Evolutionary conservation across 2,888 invertebrate species (phyloP).

Genomic region (Nephrotoma flavescens): DNA sequence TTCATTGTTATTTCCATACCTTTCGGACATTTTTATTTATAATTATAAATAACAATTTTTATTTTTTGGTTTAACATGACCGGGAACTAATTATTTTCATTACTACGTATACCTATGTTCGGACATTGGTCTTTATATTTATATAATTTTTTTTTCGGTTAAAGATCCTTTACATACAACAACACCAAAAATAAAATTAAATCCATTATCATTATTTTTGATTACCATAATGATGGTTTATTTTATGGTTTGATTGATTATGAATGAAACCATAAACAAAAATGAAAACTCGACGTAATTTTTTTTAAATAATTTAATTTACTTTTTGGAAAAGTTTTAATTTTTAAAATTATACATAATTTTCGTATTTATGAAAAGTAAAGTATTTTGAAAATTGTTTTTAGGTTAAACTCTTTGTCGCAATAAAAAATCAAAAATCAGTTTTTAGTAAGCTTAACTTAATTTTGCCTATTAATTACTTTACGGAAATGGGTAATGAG

Average conservation of each 20-base stretch:
- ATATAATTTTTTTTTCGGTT: not conserved
- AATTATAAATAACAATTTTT: not conserved
- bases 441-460: no score
- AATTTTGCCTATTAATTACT: no score
- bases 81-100: slow-evolving; percentile 1
- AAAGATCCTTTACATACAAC: not conserved
- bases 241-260: not conserved
- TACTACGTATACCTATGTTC: not conserved
- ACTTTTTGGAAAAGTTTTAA: no score
- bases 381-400: no score
- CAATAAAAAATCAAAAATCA: no score
- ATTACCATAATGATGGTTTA: not conserved
- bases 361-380: no score
- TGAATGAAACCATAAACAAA: not conserved
- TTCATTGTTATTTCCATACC: not conserved
- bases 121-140: not conserved
- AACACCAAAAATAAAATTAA: not conserved
- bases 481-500: no score
- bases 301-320: no score
- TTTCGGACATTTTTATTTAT: not conserved
- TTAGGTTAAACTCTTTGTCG: no score
- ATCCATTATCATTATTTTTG: not conserved
- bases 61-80: not conserved
- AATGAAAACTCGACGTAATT: not conserved
- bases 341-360: no score